Evolutionary conservation across 2,113 vertebrate species (phyloP).

Genomic region (Saccopteryx leptura): DNA sequence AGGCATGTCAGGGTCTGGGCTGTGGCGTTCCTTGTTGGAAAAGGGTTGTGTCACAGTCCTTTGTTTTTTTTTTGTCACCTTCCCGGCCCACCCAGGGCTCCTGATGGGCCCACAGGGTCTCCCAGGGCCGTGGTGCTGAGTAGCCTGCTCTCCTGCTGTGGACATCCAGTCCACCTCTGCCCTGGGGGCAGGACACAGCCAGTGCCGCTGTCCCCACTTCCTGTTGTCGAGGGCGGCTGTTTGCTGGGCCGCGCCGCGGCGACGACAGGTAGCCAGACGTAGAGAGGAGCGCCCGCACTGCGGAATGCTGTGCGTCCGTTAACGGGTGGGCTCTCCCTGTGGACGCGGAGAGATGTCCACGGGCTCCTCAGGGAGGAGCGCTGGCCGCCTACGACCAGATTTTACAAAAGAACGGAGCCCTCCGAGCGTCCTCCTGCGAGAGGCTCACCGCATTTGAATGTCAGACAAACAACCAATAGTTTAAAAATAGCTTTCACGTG

Average conservation of each 20-base stretch:
- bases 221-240: neutral
- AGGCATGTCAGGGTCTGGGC: neutral
- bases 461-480: neutral
- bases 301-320: neutral
- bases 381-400: accelerated
- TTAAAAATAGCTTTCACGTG: neutral
- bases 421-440: too few relatives aligned
- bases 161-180: neutral
- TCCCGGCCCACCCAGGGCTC: neutral
- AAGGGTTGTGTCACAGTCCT: neutral
- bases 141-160: neutral
- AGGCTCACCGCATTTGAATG: neutral
- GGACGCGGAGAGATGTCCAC: accelerated
- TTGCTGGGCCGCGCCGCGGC: neutral
- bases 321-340: neutral
- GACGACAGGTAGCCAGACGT: neutral
- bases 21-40: neutral
- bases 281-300: accelerated
- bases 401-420: neutral
- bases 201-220: neutral
- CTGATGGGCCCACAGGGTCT: neutral
- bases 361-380: accelerated
- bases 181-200: neutral
- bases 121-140: accelerated
- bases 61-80: neutral